Base-by-base conservation (phyloP, 2,888 invertebrate genomes). In the Phalera bucephala region DNA sequence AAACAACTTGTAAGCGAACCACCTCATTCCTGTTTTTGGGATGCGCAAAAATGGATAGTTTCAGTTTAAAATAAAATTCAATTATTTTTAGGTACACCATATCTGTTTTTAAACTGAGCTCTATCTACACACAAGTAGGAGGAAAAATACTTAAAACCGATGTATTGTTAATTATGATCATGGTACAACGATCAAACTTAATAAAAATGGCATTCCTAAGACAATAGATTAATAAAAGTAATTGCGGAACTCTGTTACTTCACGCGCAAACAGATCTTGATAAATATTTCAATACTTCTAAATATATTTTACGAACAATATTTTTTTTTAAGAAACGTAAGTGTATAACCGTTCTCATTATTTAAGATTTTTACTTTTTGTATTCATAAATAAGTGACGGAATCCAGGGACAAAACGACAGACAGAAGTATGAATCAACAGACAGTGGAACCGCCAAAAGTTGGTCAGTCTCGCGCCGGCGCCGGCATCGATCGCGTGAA, bases 401-500 rank as follows among this genome's bases (percentile, higher is more conserved):
- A 41, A 39, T 47, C 41, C 45, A 36, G 34, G 25, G 38, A 39
- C 38, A 43, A 47, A 51, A 36, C 39, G 39, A 45, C 46, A 36
- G 47, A 38, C 45, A 52, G 52, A 55, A 55, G 40, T 48, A 51
- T 42, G 56, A 48, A 41, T 30, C 43, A 50, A 41, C 51, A 46
- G 41, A 43, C 54, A 44, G 52, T 42, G 40, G 49, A 57, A 56
- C 67, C 66, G 75, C 67, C 74, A 72, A 79, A 77, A 71, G 58
- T 64, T 65, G 60, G 64, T 69, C 70, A 81, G 81, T 84, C 53
- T 45, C 76, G 77, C 78, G 79, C 69, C 73, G 79, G 80, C 84
- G 85, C 80, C 76, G 72, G 60, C 58, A 76, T 75, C 72, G 84
- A 82, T 67, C 81, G 81, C 69, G 58, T 76, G 84, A 81, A 52